Evolutionary conservation across 2,888 invertebrate genomes (phyloP).

Genomic region (Caenorhabditis auriculariae): DNA sequence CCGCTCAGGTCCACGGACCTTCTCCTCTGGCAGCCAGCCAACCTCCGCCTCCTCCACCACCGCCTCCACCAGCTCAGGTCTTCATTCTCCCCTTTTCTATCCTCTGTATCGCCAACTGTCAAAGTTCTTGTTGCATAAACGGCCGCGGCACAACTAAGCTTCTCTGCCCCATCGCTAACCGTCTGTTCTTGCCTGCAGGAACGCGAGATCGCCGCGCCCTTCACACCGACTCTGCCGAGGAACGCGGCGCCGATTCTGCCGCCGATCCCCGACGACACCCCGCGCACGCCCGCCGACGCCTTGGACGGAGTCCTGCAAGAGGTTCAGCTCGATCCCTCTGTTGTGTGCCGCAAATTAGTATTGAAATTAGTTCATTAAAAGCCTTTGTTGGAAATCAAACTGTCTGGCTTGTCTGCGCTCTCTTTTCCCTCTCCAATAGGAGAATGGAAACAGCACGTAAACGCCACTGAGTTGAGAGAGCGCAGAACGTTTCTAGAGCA

Average conservation of each 20-base stretch:
- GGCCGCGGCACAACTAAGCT: background rate
- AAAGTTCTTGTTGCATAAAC: background rate
- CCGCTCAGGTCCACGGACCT: background rate
- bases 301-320: slow-evolving; percentile 27
- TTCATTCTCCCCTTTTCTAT: background rate
- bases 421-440: no score
- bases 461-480: no score
- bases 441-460: no score
- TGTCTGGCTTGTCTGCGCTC: no score
- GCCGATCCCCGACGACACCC: background rate
- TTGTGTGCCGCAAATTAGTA: no score
- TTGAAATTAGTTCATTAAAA: no score
- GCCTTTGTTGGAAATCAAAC: no score
- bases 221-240: background rate
- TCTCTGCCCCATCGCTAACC: background rate
- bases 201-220: background rate
- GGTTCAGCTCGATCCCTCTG: slow-evolving; percentile 1
- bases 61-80: slow-evolving; percentile 11
- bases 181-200: no score
- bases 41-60: slow-evolving; percentile 16
- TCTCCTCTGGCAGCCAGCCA: background rate
- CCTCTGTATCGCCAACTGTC: background rate
- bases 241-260: background rate
- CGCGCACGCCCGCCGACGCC: slow-evolving; percentile 6
- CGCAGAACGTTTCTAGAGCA: no score